Percentiles rank a stretch among this genome's conserved stretches.
These are phyloP conservation scores for Eurosta solidaginis DNA, from an alignment of 1,140 invertebrate genomes.

Conservation along the genomic window DNA sequence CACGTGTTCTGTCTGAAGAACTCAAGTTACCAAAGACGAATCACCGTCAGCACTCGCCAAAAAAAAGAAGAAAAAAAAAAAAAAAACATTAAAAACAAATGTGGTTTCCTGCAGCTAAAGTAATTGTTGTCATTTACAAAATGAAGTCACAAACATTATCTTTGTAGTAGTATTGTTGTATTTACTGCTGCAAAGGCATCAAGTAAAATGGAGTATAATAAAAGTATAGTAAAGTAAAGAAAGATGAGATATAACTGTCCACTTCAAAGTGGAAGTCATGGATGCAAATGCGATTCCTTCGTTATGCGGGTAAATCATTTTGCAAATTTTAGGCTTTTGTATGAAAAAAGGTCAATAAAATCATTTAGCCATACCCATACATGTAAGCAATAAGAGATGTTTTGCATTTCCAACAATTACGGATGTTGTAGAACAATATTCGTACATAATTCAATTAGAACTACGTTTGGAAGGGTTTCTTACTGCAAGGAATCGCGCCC, in stretches of 20 bases:
- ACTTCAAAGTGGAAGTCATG: background rate
- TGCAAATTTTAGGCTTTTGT: background rate
- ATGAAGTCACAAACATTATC: constrained; percentile 3
- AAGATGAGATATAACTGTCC: too few relatives aligned
- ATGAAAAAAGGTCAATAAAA: background rate
- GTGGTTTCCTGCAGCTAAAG: background rate
- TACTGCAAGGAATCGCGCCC: too few relatives aligned
- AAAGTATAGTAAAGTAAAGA: background rate
- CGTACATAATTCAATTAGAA: background rate
- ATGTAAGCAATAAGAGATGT: background rate
- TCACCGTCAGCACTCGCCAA: background rate
- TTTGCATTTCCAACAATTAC: background rate
- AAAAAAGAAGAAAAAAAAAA: background rate
- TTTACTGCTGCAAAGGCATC: background rate
- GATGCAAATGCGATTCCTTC: background rate
- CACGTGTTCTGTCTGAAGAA: background rate
- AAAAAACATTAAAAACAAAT: background rate
- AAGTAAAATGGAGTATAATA: background rate
- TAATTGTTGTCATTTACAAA: constrained; percentile 20
- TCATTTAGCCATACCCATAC: background rate
- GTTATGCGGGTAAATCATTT: background rate
- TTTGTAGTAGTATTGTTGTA: background rate
- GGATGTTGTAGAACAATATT: background rate
- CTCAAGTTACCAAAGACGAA: background rate
- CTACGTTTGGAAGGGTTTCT: too few relatives aligned